Conservation (phyloP, 2,888 invertebrate species). For the Tridacna crocea region DNA sequence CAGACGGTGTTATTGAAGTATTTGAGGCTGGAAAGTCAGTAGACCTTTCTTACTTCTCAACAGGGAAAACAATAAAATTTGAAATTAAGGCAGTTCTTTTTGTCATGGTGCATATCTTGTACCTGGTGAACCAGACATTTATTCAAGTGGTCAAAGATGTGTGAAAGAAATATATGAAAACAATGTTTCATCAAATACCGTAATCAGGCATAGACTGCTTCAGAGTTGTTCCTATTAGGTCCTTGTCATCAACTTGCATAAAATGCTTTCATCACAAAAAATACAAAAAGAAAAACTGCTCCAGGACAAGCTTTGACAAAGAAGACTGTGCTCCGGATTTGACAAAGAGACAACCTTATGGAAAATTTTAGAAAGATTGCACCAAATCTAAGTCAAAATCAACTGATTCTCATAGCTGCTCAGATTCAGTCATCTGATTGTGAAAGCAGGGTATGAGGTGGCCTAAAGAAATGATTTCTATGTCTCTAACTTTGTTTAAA, state of each 20-base stretch:
- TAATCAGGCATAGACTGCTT: background rate
- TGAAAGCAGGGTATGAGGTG: background rate
- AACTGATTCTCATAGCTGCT: background rate
- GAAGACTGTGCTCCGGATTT: background rate
- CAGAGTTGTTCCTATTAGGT: background rate
- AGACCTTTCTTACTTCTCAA: background rate
- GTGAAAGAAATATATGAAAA: background rate
- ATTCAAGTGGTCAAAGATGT: background rate
- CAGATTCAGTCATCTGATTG: background rate
- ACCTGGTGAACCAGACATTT: background rate
- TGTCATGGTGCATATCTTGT: background rate
- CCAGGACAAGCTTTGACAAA: background rate
- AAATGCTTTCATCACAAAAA: background rate
- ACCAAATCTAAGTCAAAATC: background rate
- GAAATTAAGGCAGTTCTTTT: background rate
- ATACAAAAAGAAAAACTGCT: background rate
- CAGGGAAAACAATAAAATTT: background rate
- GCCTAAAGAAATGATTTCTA: background rate
- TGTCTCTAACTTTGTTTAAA: background rate
- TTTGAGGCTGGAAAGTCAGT: background rate
- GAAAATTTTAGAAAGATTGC: background rate
- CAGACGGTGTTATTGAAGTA: background rate
- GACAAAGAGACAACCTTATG: background rate
- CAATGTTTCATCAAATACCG: background rate
- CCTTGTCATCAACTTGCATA: background rate